Evolutionary conservation across 2,888 invertebrate species (phyloP), one percentile per base, ranked within the genome.

Genomic region (Tipula lateralis): DNA sequence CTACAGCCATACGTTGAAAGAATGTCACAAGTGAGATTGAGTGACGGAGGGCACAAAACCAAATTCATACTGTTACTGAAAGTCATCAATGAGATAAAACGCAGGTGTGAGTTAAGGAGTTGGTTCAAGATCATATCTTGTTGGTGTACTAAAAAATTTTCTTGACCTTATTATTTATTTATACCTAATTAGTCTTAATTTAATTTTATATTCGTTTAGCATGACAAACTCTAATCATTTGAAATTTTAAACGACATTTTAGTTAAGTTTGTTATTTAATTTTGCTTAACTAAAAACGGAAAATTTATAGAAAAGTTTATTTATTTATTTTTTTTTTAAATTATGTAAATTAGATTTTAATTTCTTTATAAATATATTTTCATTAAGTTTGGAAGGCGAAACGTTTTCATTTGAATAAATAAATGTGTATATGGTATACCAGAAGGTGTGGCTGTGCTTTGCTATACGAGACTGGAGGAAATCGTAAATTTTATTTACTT

Each of bases 311-410:
- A 24, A 66, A 66, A 66, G 24, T 66, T 66, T 66, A n/a, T n/a
- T 32, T 32, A 32, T 13, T 13, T 13, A 39, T 39, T 50, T 50
- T 19, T 50, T 50, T 50, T 50, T 50, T 5, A 24, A 66, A 66
- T 66, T 66, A 66, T 66, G 66, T 66, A 66, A 66, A 66, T 66
- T 66, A 66, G 66, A 66, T 66, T 66, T 66, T 66, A 66, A 66
- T 66, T 66, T 66, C 66, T 66, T 66, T 66, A 66, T 66, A 66
- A n/a, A n/a, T 66, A 66, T 24, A 66, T 66, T 66, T 66, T 66
- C 66, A 66, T 66, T 66, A 66, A 66, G 24, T 19, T 24, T 66
- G 24, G 66, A 66, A 66, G 66, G 66, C 66, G 66, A 66, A 66
- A 66, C 66, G 24, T 66, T 66, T 66, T 66, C 66, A 66, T 66